Percentiles rank a stretch among this genome's conserved stretches.
Evolutionary conservation across 2,888 invertebrate genomes (phyloP).

Genomic region (Eupelmus urozonus): DNA sequence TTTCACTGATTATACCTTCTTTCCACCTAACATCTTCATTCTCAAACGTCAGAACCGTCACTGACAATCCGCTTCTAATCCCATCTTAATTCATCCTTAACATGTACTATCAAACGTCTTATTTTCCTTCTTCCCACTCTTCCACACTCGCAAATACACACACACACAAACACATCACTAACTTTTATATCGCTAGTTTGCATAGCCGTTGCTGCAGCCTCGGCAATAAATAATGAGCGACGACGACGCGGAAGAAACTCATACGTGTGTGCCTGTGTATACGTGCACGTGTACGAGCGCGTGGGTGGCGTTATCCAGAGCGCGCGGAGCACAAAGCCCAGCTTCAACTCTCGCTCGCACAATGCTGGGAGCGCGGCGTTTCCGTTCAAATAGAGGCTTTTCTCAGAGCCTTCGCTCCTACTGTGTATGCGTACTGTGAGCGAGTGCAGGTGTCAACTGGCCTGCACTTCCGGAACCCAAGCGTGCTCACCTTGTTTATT

Average conservation of each 20-base stretch:
- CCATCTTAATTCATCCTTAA: conserved; percentile 11
- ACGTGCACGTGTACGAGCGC: conserved; percentile 5
- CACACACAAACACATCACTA: background rate
- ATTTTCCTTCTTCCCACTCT: conserved; percentile 7
- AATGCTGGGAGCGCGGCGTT: conserved; percentile 73
- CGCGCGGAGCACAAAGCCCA: conserved; percentile 69
- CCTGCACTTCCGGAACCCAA: conserved; percentile 67
- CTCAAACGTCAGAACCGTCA: background rate
- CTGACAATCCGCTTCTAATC: conserved; percentile 2
- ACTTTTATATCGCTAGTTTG: conserved; percentile 56
- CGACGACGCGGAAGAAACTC: conserved; percentile 45
- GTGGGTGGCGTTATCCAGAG: conserved; percentile 20
- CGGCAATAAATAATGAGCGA: conserved; percentile 60
- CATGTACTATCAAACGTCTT: conserved; percentile 4
- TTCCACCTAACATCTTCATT: background rate
- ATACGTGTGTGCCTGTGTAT: conserved; percentile 4
- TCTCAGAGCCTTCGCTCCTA: conserved; percentile 61
- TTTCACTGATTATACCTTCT: too few species aligned
- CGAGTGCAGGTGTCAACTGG: conserved; percentile 69
- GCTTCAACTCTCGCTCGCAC: conserved; percentile 62
- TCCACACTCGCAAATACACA: background rate
- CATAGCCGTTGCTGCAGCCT: conserved; percentile 50
- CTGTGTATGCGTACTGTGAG: background rate
- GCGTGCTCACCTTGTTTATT: background rate
- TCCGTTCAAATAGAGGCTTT: conserved; percentile 72